phyloP scores from a whole-genome alignment of 2,797 vertebrate genomes.

The Florisuga fusca region DNA sequence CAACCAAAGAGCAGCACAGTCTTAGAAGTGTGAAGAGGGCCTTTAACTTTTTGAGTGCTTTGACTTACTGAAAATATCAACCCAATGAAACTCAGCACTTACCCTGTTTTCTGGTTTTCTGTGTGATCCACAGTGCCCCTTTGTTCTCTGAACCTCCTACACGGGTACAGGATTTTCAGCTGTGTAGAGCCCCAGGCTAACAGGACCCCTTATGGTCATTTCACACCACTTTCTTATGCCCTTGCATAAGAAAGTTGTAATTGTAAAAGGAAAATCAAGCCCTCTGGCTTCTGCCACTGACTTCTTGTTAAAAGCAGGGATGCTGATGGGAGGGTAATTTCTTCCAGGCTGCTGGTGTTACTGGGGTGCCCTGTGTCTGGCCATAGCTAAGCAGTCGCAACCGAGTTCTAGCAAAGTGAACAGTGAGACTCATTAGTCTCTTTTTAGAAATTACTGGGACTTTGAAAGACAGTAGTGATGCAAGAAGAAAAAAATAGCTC shows the following conservation, averaged over 20 bases:
- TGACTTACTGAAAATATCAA: conserved; percentile 17
- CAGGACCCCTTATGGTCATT: background rate
- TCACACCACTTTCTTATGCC: background rate
- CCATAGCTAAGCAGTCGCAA: conserved; percentile 50
- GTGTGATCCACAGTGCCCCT: background rate
- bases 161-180: conserved; percentile 24
- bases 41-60: background rate
- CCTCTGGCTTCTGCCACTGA: conserved; percentile 6
- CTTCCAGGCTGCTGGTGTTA: background rate
- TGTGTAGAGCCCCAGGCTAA: background rate
- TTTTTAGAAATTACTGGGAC: conserved; percentile 28
- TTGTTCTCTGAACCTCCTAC: background rate
- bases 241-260: background rate
- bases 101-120: background rate
- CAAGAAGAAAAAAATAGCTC: conserved; percentile 56
- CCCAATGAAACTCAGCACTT: background rate
- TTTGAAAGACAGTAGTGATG: conserved; percentile 55
- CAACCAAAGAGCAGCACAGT: background rate
- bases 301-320: background rate
- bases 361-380: conserved; percentile 46
- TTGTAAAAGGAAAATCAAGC: background rate
- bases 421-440: background rate
- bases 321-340: background rate
- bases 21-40: background rate
- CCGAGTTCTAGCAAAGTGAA: background rate